These are phyloP conservation scores for Cynodonichthys magdalenae DNA, from an alignment of 2,797 vertebrate species.

Conservation along the genomic window DNA sequence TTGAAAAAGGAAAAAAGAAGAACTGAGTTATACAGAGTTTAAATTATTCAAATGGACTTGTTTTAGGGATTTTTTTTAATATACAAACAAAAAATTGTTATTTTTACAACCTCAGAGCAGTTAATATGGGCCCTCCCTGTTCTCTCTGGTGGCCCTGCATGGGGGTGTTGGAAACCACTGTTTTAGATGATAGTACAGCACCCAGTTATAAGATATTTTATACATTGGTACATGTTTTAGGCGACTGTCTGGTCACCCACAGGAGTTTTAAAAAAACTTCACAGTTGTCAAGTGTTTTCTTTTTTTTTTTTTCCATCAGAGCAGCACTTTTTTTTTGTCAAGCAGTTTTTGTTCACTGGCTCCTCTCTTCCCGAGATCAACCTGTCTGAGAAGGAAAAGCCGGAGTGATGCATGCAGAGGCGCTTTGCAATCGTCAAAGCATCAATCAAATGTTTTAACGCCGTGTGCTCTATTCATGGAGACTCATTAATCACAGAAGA, in stretches of 20 bases:
- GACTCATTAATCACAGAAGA: conserved; percentile 71
- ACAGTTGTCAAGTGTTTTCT: conserved; percentile 19
- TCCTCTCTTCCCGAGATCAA: conserved; percentile 36
- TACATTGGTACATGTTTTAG: background rate
- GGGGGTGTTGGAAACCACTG: too few relatives aligned
- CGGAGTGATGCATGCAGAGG: conserved; percentile 59
- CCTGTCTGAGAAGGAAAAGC: conserved; percentile 51
- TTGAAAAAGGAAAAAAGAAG: too few relatives aligned
- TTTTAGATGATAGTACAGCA: too few relatives aligned
- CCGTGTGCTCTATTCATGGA: conserved; percentile 66
- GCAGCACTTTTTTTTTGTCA: conserved; percentile 10
- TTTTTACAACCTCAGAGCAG: too few relatives aligned
- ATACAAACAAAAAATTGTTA: too few relatives aligned
- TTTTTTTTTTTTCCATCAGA: conserved; percentile 28
- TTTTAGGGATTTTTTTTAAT: too few relatives aligned
- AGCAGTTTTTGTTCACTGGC: conserved; percentile 37
- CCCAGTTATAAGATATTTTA: background rate
- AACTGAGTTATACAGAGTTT: too few relatives aligned
- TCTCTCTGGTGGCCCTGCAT: too few relatives aligned
- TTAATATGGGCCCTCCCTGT: too few relatives aligned
- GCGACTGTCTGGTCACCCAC: background rate
- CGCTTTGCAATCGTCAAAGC: conserved; percentile 59
- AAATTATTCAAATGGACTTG: too few relatives aligned
- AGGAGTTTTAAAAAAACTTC: background rate
- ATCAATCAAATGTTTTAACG: conserved; percentile 71